These are phyloP conservation scores for Naso thynnoides DNA, from an alignment of 2,797 vertebrate genomes.

Conservation along the genomic window DNA sequence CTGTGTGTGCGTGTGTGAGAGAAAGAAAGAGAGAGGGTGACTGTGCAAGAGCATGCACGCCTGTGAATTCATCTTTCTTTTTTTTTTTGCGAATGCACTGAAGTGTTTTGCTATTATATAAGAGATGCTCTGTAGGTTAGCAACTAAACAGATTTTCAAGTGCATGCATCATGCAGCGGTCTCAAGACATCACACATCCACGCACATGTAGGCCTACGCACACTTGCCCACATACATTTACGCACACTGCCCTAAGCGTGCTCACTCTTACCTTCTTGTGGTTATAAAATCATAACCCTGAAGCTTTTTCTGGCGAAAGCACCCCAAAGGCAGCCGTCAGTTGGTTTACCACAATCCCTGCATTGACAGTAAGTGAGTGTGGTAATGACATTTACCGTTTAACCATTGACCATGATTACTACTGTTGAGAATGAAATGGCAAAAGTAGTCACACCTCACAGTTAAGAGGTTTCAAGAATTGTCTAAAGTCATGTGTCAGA, in stretches of 20 bases:
- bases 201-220: background rate
- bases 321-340: slow-evolving; percentile 7
- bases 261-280: slow-evolving; percentile 25
- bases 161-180: slow-evolving; percentile 42
- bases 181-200: slow-evolving; percentile 39
- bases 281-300: slow-evolving; percentile 21
- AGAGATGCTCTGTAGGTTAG: slow-evolving; percentile 50
- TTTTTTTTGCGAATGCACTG: slow-evolving; percentile 23
- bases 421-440: slow-evolving; percentile 3
- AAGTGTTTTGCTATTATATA: slow-evolving; percentile 47
- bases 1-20: slow-evolving; percentile 6
- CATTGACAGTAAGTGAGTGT: slow-evolving; percentile 8
- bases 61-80: slow-evolving; percentile 18
- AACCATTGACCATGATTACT: slow-evolving; percentile 17
- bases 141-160: slow-evolving; percentile 34
- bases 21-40: background rate
- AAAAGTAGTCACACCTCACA: slow-evolving; percentile 15
- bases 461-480: background rate
- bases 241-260: slow-evolving; percentile 5
- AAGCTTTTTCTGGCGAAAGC: slow-evolving; percentile 4
- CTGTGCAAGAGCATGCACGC: background rate
- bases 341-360: slow-evolving; percentile 20
- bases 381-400: slow-evolving; percentile 21
- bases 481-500: slow-evolving; percentile 3
- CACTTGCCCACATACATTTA: slow-evolving; percentile 29